Conservation (phyloP, 1,140 invertebrate species). For the Homarus americanus region DNA sequence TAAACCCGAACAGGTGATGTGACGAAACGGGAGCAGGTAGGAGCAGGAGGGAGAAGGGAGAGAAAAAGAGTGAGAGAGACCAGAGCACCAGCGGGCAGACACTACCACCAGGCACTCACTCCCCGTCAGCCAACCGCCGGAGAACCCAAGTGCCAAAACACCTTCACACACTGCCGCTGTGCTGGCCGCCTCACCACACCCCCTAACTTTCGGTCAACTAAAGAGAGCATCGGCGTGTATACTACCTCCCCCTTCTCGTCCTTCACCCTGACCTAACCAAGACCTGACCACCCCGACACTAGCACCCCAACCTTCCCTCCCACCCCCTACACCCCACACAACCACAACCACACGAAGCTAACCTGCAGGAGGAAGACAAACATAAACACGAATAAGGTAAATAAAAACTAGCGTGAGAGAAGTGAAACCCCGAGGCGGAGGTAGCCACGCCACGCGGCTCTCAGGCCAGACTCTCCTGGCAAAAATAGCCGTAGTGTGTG, state of each 20-base stretch:
- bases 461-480: conserved; percentile 35
- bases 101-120: conserved; percentile 2
- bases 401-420: neutral
- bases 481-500: conserved; percentile 49
- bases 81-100: conserved; percentile 26
- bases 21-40: neutral
- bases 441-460: conserved; percentile 23
- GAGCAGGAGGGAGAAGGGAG: neutral
- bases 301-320: neutral
- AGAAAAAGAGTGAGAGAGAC: neutral
- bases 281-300: neutral
- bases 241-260: neutral
- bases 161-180: conserved; percentile 25
- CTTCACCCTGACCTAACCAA: neutral
- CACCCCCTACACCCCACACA: too few species aligned
- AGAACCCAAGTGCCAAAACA: conserved; percentile 52
- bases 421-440: neutral
- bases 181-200: neutral
- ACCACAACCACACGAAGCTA: neutral
- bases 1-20: too few species aligned
- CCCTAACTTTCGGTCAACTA: conserved; percentile 20
- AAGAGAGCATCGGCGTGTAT: too few species aligned
- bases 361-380: neutral
- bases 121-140: conserved; percentile 28
- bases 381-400: neutral